phyloP scores from a whole-genome alignment of 92 coral and sea anemone species.

The Micromussa lordhowensis region DNA sequence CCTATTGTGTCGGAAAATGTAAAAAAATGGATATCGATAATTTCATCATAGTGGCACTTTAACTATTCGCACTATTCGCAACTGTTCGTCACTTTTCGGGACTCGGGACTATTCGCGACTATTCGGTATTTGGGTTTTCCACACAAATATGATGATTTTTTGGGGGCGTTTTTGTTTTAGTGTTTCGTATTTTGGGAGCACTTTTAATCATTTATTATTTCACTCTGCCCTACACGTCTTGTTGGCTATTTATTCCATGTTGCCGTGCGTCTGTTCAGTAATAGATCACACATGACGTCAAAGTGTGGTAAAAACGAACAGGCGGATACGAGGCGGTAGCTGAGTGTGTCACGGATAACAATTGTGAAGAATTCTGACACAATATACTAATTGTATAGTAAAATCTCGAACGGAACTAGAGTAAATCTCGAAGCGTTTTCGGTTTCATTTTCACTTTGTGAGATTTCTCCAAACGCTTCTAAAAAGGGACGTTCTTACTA shows the following conservation, averaged over 20 bases:
- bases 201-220: neutral
- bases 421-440: neutral
- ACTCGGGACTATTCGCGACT: too few species aligned
- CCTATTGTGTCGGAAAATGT: too few species aligned
- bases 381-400: neutral
- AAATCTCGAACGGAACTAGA: neutral
- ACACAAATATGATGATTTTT: too few species aligned
- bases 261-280: too few species aligned
- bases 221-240: neutral
- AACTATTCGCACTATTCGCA: too few species aligned
- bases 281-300: conserved; percentile 9
- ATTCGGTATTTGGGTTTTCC: too few species aligned
- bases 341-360: neutral
- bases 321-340: neutral
- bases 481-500: neutral
- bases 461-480: conserved; percentile 5
- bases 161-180: too few species aligned
- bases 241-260: too few species aligned
- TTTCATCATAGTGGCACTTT: too few species aligned
- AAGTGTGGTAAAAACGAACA: neutral
- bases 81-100: too few species aligned
- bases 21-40: too few species aligned
- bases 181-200: neutral
- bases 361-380: conserved; percentile 13
- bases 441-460: neutral